Conservation (phyloP, 2,113 vertebrate genomes). For the Pomatostomus ruficeps region DNA sequence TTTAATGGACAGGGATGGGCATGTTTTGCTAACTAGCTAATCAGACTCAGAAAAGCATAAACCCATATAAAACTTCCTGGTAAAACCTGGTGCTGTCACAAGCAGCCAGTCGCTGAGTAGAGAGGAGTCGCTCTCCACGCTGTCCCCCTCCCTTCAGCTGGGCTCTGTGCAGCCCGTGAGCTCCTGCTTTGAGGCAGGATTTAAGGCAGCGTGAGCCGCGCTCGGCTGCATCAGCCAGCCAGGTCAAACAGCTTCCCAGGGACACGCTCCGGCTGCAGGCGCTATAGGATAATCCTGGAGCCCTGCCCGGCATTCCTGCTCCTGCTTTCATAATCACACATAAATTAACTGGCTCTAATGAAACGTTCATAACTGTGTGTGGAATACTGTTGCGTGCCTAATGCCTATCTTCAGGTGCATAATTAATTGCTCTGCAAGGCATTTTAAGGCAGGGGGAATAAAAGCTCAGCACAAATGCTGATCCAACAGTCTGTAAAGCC, state of each 20-base stretch:
- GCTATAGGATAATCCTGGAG: constrained; percentile 22
- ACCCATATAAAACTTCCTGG: constrained; percentile 54
- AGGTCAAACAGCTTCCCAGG: constrained; percentile 21
- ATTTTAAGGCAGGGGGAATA: constrained; percentile 28
- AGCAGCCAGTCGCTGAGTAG: background rate
- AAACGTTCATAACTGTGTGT: constrained; percentile 2
- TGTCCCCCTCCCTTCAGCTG: background rate
- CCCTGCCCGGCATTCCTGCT: constrained; percentile 5
- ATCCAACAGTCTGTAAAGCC: background rate
- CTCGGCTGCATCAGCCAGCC: background rate
- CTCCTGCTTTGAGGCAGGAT: constrained; percentile 17
- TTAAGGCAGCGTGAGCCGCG: background rate
- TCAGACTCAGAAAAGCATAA: constrained; percentile 59
- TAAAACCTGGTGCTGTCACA: constrained; percentile 26
- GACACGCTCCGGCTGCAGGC: background rate
- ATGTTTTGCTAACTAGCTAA: constrained; percentile 50
- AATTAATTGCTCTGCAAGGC: constrained; percentile 50
- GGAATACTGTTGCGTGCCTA: constrained; percentile 10
- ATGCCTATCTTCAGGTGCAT: constrained; percentile 26
- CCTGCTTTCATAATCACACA: background rate
- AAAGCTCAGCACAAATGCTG: background rate
- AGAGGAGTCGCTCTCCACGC: background rate
- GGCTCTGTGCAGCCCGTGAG: background rate
- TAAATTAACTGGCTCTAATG: constrained; percentile 33
- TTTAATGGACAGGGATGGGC: constrained; percentile 63